These are phyloP conservation scores for Cettia cetti DNA, from an alignment of 2,113 vertebrate genomes.

Conservation along the genomic window DNA sequence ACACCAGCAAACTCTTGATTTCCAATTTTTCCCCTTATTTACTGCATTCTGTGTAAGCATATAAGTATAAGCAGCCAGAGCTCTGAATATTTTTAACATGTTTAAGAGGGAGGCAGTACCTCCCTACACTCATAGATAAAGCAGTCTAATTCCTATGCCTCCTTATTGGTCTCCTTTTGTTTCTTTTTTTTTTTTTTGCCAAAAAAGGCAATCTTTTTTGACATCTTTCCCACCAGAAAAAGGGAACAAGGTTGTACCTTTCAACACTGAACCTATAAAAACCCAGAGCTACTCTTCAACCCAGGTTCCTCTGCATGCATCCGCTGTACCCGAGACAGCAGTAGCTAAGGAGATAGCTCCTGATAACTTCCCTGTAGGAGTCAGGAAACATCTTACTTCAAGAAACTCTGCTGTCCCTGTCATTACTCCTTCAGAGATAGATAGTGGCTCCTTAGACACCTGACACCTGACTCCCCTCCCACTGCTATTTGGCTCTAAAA, in stretches of 20 bases:
- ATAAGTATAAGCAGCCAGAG: background rate
- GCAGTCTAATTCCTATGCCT: background rate
- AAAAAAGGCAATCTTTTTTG: background rate
- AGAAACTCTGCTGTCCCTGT: background rate
- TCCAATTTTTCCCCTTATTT: background rate
- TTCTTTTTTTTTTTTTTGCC: background rate
- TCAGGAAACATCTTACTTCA: background rate
- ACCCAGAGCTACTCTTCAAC: background rate
- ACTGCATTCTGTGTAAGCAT: background rate
- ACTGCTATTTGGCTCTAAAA: background rate
- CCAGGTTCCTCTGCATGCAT: background rate
- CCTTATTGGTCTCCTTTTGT: background rate
- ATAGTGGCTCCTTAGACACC: background rate
- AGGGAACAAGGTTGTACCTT: background rate
- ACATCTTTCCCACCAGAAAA: background rate
- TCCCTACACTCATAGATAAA: fast-evolving
- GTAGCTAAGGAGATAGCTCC: background rate
- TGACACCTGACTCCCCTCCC: background rate
- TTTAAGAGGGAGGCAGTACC: background rate
- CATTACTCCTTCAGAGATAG: background rate
- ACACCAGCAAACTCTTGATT: background rate
- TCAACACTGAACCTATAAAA: background rate
- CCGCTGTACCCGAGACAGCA: background rate
- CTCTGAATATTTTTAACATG: fast-evolving
- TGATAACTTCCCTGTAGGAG: no score